Base-by-base conservation (phyloP, 2,113 vertebrate genomes). In the Nothoprocta pentlandii region DNA sequence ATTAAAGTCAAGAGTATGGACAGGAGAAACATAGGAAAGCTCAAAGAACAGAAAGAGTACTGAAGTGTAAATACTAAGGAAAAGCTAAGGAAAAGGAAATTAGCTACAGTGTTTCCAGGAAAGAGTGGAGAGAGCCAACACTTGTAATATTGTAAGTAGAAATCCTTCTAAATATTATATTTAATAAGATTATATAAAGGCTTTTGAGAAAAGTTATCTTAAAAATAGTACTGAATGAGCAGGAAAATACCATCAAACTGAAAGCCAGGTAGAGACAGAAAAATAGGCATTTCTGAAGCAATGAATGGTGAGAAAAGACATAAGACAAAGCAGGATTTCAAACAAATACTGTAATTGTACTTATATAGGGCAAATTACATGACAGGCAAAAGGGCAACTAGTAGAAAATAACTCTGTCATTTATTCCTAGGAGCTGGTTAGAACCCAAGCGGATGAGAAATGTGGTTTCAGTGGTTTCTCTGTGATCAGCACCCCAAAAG, bases 391-490 rank as follows among this genome's bases (percentile, higher is more conserved):
- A 81, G 49, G 93, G 73, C 53, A 94, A 96, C 93, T 86, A 70
- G 83, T 74, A 95, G 71, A 96, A 95, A 94, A 93, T 92, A 97
- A 97, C 81, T 80, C 93, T 95, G 85, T 96, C 77, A 97, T 96
- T 94, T 97, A 87, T 87, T 96, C 95, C 89, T 82, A 92, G 91
- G 66, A 64, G 80, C 59, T 91, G 58, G 73, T 95, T 93, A 75
- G 54, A 93, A 86, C 51, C 71, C 36, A 23, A 92, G 34, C 25
- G 7, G 88, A 97, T 89, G 80, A 95, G 77, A 96, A 97, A 82
- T 94, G 94, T 91, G 85, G 87, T 94, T 95, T 94, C 62, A 74
- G 95, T 82, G 94, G 89, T 83, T 97, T 95, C 82, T 95, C 90
- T 95, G 64, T 92, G 89, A 96, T 91, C 89, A 82, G 68, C 80